A percentile compares a stretch with the other conserved stretches of the same genome.
phyloP scores from a whole-genome alignment of 2,797 vertebrate species.

The Coregonus sp. region DNA sequence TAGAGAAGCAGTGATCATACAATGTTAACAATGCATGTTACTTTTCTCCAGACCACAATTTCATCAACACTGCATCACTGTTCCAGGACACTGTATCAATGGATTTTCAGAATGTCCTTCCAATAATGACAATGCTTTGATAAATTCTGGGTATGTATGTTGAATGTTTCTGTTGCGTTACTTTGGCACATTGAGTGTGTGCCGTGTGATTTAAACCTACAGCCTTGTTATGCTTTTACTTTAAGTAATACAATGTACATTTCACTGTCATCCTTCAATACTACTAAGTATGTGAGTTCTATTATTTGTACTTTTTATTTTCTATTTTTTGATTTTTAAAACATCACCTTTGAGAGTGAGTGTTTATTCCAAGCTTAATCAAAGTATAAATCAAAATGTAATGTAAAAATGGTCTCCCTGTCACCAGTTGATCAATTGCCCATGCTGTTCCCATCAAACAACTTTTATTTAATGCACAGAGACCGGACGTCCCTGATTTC shows the following conservation, averaged over 20 bases:
- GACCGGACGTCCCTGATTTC: no score
- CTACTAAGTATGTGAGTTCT: background rate
- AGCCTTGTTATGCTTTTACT: conserved; percentile 30
- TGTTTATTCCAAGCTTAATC: background rate
- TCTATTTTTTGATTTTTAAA: conserved; percentile 50
- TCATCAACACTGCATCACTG: conserved; percentile 14
- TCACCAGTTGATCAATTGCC: background rate
- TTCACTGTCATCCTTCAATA: conserved; percentile 39
- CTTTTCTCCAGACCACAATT: conserved; percentile 21
- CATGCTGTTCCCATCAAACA: no score
- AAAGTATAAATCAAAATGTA: background rate
- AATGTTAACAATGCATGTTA: background rate
- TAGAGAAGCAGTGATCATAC: conserved; percentile 9
- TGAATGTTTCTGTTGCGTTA: conserved; percentile 28
- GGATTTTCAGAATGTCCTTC: conserved; percentile 12
- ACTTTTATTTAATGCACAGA: no score
- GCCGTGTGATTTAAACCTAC: conserved; percentile 21
- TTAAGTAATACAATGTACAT: conserved; percentile 40
- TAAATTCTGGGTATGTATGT: conserved; percentile 22
- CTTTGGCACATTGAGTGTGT: conserved; percentile 35
- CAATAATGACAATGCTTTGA: conserved; percentile 12
- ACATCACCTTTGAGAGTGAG: background rate
- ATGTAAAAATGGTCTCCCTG: background rate
- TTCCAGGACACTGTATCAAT: conserved; percentile 19
- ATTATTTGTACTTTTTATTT: conserved; percentile 23